These are phyloP conservation scores for Cantharis flavilabris DNA, from an alignment of 2,888 invertebrate species.

Conservation along the genomic window DNA sequence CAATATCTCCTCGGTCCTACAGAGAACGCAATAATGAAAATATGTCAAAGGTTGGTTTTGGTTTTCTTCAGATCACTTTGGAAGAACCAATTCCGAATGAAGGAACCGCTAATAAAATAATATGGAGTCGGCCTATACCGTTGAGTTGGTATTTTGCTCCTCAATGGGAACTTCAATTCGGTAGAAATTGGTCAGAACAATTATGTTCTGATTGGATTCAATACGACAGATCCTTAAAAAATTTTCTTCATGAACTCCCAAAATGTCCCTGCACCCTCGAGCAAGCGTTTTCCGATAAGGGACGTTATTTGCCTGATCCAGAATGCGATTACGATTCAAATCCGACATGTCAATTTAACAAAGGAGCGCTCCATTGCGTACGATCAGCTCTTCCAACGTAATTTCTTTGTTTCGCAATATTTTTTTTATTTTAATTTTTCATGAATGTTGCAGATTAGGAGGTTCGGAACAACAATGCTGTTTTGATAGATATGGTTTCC, in stretches of 20 bases:
- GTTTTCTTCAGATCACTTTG: slow-evolving; percentile 85
- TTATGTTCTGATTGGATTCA: slow-evolving; percentile 91
- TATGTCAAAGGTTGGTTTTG: slow-evolving; percentile 78
- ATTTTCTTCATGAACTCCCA: slow-evolving; percentile 81
- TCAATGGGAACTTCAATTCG: slow-evolving; percentile 84
- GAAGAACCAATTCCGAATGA: slow-evolving; percentile 66
- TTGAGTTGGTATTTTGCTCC: slow-evolving; percentile 90
- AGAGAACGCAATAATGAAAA: slow-evolving; percentile 70
- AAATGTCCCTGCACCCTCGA: slow-evolving; percentile 91
- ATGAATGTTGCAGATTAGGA: slow-evolving; percentile 64
- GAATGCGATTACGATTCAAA: slow-evolving; percentile 92
- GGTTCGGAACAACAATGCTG: slow-evolving; percentile 97
- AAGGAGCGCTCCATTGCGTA: slow-evolving; percentile 91
- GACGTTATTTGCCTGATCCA: slow-evolving; percentile 87
- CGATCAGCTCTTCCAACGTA: slow-evolving; percentile 89
- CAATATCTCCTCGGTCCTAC: slow-evolving; percentile 75
- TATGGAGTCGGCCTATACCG: slow-evolving; percentile 93
- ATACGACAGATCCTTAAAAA: slow-evolving; percentile 79
- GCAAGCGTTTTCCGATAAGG: slow-evolving; percentile 90
- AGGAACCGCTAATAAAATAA: slow-evolving; percentile 52
- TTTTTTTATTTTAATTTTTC: too few species aligned
- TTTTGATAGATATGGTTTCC: slow-evolving; percentile 87
- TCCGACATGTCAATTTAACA: slow-evolving; percentile 84
- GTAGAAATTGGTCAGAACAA: slow-evolving; percentile 78
- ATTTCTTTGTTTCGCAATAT: slow-evolving; percentile 44